Evolutionary conservation across 2,113 vertebrate species (phyloP), one percentile per base, ranked within the genome.

Genomic region (Brachyhypopomus occidentalis): DNA sequence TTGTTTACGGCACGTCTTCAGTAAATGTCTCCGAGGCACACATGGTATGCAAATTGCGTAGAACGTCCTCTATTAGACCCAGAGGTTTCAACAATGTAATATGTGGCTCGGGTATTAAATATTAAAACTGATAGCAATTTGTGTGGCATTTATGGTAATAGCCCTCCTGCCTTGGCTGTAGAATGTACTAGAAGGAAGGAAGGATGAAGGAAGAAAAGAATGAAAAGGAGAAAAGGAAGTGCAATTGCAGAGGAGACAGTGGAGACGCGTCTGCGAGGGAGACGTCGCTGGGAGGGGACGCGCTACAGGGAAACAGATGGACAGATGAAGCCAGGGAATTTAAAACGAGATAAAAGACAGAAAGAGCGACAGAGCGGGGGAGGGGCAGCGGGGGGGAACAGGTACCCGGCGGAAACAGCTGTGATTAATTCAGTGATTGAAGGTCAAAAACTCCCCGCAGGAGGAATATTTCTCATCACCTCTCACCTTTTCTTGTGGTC

Each of bases 381-480:
- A 82, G 7, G 73, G 76, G 76, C 25, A 85, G 48, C 8, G 52
- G 2, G 77, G 56, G 52, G 66, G 79, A 52, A 60, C 14, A 67
- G 63, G 19, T 66, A 76, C 82, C 63, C 71, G 72, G 71, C 27
- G 56, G 78, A 71, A 90, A 88, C 72, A 78, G 85, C 80, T 88
- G 80, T 87, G 89, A 89, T 89, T 87, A 88, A 92, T 87, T 82
- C 78, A 87, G 85, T 89, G 91, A 93, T 88, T 86, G 78, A 72
- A 59, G 78, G 75, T 72, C 78, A 83, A 81, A 81, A 86, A 81
- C 63, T 81, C 70, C 85, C 79, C 72, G 20, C 59, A 81, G 84
- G 84, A 83, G 72, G 73, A 88, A 84, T 88, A 88, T 88, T 90
- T 90, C 87, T 90, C 88, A 91, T 89, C 84, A 83, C 82, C 81